These are phyloP conservation scores for Macaca fascicularis DNA, from an alignment of 2,113 vertebrate species.

Conservation along the genomic window T2T-MFA8v1.1 NC_088387.1:11737501-11738000, in stretches of 20 bases:
- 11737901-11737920: background rate
- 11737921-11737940: constrained; percentile 54
- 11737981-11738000: constrained; percentile 68
- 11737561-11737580: background rate
- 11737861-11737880: background rate
- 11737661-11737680: background rate
- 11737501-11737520: background rate
- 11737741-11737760: background rate
- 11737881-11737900: background rate
- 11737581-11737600: background rate
- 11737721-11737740: background rate
- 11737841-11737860: background rate
- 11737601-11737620: background rate
- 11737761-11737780: background rate
- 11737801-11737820: background rate
- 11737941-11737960: constrained; percentile 58
- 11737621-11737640: background rate
- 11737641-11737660: background rate
- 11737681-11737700: background rate
- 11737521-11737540: background rate
- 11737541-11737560: background rate
- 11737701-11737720: background rate
- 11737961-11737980: constrained; percentile 70
- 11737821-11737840: background rate
- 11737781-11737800: background rate